Percentiles rank a stretch among this genome's conserved stretches.
phyloP scores from a whole-genome alignment of 1,140 invertebrate species.

The Drosophila funebris region DNA sequence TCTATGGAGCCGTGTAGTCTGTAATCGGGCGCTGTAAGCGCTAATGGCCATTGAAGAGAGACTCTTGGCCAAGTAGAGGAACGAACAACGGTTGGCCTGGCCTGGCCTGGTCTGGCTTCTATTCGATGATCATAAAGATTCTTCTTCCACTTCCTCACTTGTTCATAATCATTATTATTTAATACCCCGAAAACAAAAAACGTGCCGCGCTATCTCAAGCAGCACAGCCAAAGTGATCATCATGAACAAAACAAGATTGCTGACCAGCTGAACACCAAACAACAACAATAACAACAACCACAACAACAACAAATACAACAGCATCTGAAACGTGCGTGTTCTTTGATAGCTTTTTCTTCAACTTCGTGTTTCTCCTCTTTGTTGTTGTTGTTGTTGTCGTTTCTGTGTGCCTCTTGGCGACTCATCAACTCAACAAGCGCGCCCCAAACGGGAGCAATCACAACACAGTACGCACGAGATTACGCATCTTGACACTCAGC shows the following conservation, averaged over 20 bases:
- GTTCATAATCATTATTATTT: conserved; percentile 80
- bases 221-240: conserved; percentile 55
- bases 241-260: conserved; percentile 75
- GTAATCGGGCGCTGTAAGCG: conserved; percentile 80
- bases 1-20: conserved; percentile 53
- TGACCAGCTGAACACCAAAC: conserved; percentile 24
- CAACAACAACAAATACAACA: conserved; percentile 17
- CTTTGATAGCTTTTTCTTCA: conserved; percentile 31
- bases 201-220: conserved; percentile 37
- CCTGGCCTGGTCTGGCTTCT: neutral
- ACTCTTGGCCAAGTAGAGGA: conserved; percentile 34
- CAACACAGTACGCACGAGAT: conserved; percentile 32
- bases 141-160: conserved; percentile 77
- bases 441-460: conserved; percentile 43
- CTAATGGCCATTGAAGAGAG: conserved; percentile 71
- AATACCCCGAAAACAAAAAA: conserved; percentile 72
- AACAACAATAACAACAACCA: conserved; percentile 8
- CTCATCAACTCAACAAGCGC: conserved; percentile 24
- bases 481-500: conserved; percentile 40
- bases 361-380: neutral
- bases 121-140: conserved; percentile 64
- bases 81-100: conserved; percentile 34
- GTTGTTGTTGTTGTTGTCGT: neutral
- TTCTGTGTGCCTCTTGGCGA: neutral
- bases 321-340: conserved; percentile 43